Base-by-base conservation (phyloP, 2,113 vertebrate species). In the Pachypanchax playfairii region DNA sequence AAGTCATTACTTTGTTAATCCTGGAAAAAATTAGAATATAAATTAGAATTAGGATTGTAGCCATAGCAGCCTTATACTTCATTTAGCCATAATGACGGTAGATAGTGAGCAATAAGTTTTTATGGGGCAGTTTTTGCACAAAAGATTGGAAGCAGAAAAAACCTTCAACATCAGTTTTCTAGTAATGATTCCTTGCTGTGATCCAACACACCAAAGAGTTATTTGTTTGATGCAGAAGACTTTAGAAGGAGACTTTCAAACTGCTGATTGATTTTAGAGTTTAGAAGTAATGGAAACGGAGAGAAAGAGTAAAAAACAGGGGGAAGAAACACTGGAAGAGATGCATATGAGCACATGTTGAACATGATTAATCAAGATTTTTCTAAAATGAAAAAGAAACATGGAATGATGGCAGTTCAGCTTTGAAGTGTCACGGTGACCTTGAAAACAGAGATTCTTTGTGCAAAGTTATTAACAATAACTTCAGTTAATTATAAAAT, bases 401-500 rank as follows among this genome's bases (percentile, higher is more conserved):
- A 68, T n/a, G 17, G 31, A 41, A 75, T 47, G 65, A 77, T 53
- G 65, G 42, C 58, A 73, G 46, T 53, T 60, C 67, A 71, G 59
- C 64, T 84, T 72, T 75, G 67, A 73, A 82, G 76, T 72, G 80
- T 82, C 80, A 65, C 42, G 35, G 56, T 82, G 79, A 89, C 82
- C 78, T 85, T 83, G 76, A 55, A 65, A 75, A 84, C 82, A 81
- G 85, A 81, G 70, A 48, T 62, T 75, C 80, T 75, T 55, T 65
- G 65, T 63, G 58, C 59, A 72, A 62, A 86, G 76, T 79, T 83
- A 84, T 82, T 77, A 83, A 79, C 73, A 73, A 80, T 87, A 84
- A 84, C 84, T 87, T 67, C 73, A 80, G 54, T 52, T 79, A 87
- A 85, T 84, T 85, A 85, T 79, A 79, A 70, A 51, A 83, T 52